Evolutionary conservation across 1,140 invertebrate genomes (phyloP).

Genomic region (Arctopsyche grandis): DNA sequence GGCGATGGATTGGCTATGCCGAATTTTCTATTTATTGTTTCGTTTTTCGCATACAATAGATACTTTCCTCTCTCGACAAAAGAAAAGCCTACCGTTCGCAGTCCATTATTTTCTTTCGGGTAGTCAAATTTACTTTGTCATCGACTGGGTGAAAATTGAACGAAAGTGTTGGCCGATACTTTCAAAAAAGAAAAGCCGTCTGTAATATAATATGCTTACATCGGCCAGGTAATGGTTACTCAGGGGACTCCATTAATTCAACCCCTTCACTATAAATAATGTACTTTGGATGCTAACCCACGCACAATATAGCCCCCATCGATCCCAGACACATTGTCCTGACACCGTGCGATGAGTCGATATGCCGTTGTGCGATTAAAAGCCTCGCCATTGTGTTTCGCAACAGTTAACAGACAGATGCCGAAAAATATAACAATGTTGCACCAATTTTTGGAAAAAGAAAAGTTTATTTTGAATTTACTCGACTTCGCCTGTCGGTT

Average conservation of each 20-base stretch:
- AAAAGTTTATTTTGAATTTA: no score
- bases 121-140: slow-evolving; percentile 23
- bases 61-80: background rate
- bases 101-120: slow-evolving; percentile 11
- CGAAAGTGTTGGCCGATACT: background rate
- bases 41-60: background rate
- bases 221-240: background rate
- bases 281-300: background rate
- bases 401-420: no score
- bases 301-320: background rate
- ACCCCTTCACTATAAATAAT: background rate
- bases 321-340: background rate
- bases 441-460: no score
- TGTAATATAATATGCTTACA: slow-evolving; percentile 9
- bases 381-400: no score
- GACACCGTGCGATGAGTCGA: background rate
- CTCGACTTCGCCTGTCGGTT: no score
- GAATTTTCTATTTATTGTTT: background rate
- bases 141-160: background rate
- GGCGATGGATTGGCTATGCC: no score
- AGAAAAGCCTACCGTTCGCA: background rate
- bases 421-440: no score
- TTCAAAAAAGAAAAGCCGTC: background rate
- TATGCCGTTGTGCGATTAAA: background rate
- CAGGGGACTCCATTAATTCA: background rate